Percentiles rank a stretch among this genome's conserved stretches.
phyloP scores from a whole-genome alignment of 2,888 invertebrate genomes.

The Carcina quercana region DNA sequence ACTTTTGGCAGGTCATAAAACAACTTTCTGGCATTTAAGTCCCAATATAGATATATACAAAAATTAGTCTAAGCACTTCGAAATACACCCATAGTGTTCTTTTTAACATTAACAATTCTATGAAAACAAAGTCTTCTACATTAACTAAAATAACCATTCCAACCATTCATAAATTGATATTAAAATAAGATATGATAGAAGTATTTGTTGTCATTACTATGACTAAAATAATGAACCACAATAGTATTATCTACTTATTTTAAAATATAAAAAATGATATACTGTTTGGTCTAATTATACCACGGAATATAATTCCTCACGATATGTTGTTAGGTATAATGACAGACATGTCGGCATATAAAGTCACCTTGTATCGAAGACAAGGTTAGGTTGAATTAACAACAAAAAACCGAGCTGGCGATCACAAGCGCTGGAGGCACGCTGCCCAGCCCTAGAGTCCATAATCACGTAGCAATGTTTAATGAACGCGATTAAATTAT shows the following conservation, averaged over 20 bases:
- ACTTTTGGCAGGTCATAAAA: slow-evolving; percentile 21
- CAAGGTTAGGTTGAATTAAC: slow-evolving; percentile 68
- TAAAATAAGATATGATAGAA: slow-evolving; percentile 33
- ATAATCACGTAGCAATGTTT: too few relatives aligned
- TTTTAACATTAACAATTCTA: slow-evolving; percentile 52
- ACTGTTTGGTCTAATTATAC: slow-evolving; percentile 58
- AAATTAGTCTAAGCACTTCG: slow-evolving; percentile 29
- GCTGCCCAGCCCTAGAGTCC: slow-evolving; percentile 20
- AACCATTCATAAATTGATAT: slow-evolving; percentile 35
- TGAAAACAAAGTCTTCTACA: slow-evolving; percentile 33
- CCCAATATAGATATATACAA: slow-evolving; percentile 29
- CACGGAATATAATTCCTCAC: slow-evolving; percentile 51
- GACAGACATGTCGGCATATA: slow-evolving; percentile 66
- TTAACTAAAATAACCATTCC: slow-evolving; percentile 42
- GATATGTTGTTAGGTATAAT: slow-evolving; percentile 67
- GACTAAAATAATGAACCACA: slow-evolving; percentile 3
- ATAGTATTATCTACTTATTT: slow-evolving; percentile 3
- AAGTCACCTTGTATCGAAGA: slow-evolving; percentile 67
- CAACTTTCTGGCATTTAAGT: slow-evolving; percentile 42
- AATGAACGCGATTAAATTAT: too few relatives aligned
- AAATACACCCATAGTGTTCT: slow-evolving; percentile 35
- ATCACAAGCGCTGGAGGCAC: slow-evolving; percentile 40
- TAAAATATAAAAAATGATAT: slow-evolving; percentile 57
- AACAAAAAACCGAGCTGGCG: slow-evolving; percentile 56
- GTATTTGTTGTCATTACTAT: slow-evolving; percentile 12